These are phyloP conservation scores for Eupithecia tripunctaria DNA, from an alignment of 2,888 invertebrate genomes.

Conservation along the genomic window DNA sequence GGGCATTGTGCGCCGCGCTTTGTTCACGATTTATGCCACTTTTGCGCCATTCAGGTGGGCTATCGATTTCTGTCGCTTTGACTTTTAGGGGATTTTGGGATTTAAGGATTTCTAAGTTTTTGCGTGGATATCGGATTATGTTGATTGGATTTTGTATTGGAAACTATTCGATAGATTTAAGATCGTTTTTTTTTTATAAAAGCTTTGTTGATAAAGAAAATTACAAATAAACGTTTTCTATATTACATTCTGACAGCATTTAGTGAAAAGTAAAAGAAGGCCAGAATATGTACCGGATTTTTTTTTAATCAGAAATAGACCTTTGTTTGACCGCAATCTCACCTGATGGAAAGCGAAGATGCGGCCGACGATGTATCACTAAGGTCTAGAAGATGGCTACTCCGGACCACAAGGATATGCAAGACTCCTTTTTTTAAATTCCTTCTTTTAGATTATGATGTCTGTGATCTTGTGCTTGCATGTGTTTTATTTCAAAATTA, in stretches of 20 bases:
- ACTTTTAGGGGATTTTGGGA: conserved; percentile 21
- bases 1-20: neutral
- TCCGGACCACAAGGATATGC: too few relatives aligned
- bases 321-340: too few relatives aligned
- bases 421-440: too few relatives aligned
- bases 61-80: conserved; percentile 27
- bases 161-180: neutral
- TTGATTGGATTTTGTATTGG: conserved; percentile 3
- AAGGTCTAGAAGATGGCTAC: too few relatives aligned
- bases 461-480: neutral
- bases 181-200: too few relatives aligned
- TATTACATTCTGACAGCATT: neutral
- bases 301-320: too few relatives aligned
- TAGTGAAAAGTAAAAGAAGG: neutral
- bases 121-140: conserved; percentile 12
- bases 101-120: conserved; percentile 1
- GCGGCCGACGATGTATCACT: too few relatives aligned
- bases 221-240: neutral
- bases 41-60: conserved; percentile 24
- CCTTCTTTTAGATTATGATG: too few relatives aligned
- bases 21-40: conserved; percentile 26
- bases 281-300: neutral
- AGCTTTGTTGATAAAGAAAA: too few relatives aligned
- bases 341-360: too few relatives aligned
- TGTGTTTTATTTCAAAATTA: neutral